Evolutionary conservation across 2,797 vertebrate genomes (phyloP).

Genomic region (Lutjanus campechanus): DNA sequence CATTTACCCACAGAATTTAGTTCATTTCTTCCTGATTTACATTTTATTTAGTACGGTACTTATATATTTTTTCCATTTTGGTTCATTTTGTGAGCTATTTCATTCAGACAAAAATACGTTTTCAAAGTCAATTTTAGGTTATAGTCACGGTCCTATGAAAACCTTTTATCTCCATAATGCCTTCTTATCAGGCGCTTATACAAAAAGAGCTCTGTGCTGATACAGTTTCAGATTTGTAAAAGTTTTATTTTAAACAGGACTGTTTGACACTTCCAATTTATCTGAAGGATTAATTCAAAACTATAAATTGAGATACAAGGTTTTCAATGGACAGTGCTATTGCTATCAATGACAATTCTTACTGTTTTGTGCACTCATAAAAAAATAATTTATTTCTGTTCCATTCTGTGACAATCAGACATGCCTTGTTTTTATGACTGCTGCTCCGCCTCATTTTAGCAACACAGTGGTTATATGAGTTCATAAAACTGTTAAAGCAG

Average conservation of each 20-base stretch:
- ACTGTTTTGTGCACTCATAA: constrained; percentile 8
- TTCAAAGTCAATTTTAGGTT: not conserved
- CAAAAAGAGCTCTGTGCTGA: not conserved
- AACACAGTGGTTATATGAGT: constrained; percentile 44
- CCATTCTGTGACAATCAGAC: constrained; percentile 21
- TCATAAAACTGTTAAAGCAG: constrained; percentile 63
- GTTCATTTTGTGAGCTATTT: not conserved
- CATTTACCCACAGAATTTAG: too few relatives aligned
- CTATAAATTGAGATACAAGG: not conserved
- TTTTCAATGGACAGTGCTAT: not conserved
- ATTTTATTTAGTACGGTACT: too few relatives aligned
- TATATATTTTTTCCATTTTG: not conserved
- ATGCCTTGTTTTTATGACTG: constrained; percentile 21
- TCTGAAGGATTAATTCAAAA: not conserved
- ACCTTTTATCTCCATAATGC: not conserved
- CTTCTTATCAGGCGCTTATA: not conserved
- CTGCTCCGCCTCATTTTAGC: constrained; percentile 26
- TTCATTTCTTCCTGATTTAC: not conserved
- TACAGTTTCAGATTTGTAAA: not conserved
- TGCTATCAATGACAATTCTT: not conserved
- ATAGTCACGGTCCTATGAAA: not conserved
- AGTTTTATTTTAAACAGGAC: not conserved
- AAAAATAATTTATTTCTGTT: constrained; percentile 24
- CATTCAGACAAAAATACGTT: not conserved
- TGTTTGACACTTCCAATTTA: not conserved